Base-by-base conservation (phyloP, 2,888 invertebrate genomes). In the Gibbula magus region DNA sequence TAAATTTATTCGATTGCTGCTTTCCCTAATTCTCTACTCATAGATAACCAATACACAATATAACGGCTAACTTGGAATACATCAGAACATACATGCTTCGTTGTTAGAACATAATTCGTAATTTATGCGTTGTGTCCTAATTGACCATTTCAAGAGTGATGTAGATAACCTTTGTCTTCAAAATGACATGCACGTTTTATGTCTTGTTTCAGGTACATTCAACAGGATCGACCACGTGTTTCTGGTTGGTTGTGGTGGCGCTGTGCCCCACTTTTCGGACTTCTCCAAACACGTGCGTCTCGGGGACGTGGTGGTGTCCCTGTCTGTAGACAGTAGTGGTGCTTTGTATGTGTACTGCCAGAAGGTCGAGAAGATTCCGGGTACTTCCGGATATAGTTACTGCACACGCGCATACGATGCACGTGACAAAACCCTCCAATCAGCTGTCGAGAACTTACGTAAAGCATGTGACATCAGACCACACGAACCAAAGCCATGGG, bases 231-330 rank as follows among this genome's bases (percentile, higher is more conserved):
- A 99, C 92, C 98, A 96, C 92, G 98, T 99, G 25, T 96, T 99
- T 91, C 93, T 99, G 83, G 97, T 99, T 53, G 99, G 99, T 35
- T 97, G 98, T 2, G 99, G 97, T 4, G 99, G 99, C 13, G 99
- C 98, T 1, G 98, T 99, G 66, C 98, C 99, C 0, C 97, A 99
- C 94, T 99, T 96, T 92, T 97, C 98, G 0, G 98, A 99, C 93
- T 97, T 96, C 93, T 95, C 95, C 86, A 96, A 96, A 87, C 99
- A 99, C 92, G 98, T 99, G 32, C 95, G 98, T 32, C 94, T 98
- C 25, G 99, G 93, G 16, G 92, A 93, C 80, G 89, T 93, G 13
- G 91, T 93, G 8, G 90, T 93, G 0, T 91, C 92, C 5, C 81
- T 86, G 73, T 88, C 91, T 2, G 82, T 82, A 2, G 84, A 86